Evolutionary conservation across 2,888 invertebrate species (phyloP).

Genomic region (Macropis europaea): DNA sequence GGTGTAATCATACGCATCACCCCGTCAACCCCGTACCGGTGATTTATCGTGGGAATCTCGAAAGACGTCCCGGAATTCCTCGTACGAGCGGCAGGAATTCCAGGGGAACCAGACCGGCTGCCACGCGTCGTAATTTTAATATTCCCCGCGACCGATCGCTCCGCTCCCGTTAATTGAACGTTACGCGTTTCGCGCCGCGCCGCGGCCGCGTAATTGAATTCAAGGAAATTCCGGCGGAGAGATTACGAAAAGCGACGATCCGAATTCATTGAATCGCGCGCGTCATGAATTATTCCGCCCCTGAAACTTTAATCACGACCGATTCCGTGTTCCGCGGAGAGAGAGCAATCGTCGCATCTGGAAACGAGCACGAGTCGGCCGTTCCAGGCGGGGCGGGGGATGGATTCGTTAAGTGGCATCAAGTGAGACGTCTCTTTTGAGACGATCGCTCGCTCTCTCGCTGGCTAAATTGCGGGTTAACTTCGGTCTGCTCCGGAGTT

Average conservation of each 20-base stretch:
- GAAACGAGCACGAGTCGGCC: conserved; percentile 40
- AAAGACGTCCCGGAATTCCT: conserved; percentile 70
- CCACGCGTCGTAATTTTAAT: conserved; percentile 1
- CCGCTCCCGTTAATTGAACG: conserved; percentile 21
- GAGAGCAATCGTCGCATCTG: conserved; percentile 54
- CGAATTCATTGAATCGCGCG: conserved; percentile 49
- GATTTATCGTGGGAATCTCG: conserved; percentile 80
- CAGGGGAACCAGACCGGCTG: neutral
- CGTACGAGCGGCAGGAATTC: too few relatives aligned
- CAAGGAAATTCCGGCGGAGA: conserved; percentile 10
- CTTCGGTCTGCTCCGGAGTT: conserved; percentile 65
- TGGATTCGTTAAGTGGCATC: conserved; percentile 63
- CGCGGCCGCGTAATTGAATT: conserved; percentile 17
- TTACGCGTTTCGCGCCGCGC: neutral
- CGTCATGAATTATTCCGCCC: conserved; percentile 53
- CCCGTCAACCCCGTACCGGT: conserved; percentile 78
- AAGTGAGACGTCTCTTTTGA: conserved; percentile 69
- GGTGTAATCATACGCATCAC: conserved; percentile 80
- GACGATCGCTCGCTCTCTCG: conserved; percentile 64
- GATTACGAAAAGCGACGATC: conserved; percentile 33
- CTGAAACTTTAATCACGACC: conserved; percentile 49
- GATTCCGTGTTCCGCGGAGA: conserved; percentile 48
- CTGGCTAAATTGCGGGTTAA: conserved; percentile 70
- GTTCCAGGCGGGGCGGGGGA: conserved; percentile 5
- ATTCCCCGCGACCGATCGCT: neutral